A percentile compares a stretch with the other conserved stretches of the same genome.
phyloP scores from a whole-genome alignment of 2,888 invertebrate species.

The Aphrophora alni region DNA sequence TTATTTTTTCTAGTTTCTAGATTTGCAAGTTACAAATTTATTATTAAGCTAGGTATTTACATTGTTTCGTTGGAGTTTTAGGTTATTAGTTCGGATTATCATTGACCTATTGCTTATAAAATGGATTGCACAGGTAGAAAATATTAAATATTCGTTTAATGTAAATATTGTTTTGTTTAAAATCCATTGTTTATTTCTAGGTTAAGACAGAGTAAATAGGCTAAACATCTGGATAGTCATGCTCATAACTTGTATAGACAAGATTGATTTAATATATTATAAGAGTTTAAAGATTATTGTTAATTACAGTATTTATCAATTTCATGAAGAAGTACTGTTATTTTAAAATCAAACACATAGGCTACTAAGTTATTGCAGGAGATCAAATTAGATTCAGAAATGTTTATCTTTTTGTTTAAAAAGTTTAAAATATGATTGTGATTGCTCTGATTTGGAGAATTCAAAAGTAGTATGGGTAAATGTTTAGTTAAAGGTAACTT shows the following conservation, averaged over 20 bases:
- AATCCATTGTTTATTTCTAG: neutral
- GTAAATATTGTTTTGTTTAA: neutral
- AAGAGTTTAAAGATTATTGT: too few species aligned
- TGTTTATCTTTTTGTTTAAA: too few species aligned
- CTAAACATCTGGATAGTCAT: neutral
- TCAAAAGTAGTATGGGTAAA: too few species aligned
- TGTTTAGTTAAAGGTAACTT: too few species aligned
- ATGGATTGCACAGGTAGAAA: neutral
- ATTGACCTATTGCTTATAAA: neutral
- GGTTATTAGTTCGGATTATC: neutral
- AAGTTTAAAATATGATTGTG: too few species aligned
- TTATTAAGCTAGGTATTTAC: neutral
- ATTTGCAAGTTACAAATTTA: neutral
- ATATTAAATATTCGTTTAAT: neutral
- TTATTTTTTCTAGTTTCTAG: neutral
- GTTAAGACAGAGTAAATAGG: neutral
- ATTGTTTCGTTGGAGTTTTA: neutral
- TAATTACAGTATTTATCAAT: too few species aligned
- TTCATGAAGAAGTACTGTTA: too few species aligned
- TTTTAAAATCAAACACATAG: too few species aligned
- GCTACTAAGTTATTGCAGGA: too few species aligned
- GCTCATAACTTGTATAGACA: neutral
- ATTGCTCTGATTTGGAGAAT: too few species aligned
- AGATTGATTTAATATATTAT: too few species aligned
- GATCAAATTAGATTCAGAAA: too few species aligned